Base-by-base conservation (phyloP, 2,113 vertebrate genomes). In the Leptosomus discolor region DNA sequence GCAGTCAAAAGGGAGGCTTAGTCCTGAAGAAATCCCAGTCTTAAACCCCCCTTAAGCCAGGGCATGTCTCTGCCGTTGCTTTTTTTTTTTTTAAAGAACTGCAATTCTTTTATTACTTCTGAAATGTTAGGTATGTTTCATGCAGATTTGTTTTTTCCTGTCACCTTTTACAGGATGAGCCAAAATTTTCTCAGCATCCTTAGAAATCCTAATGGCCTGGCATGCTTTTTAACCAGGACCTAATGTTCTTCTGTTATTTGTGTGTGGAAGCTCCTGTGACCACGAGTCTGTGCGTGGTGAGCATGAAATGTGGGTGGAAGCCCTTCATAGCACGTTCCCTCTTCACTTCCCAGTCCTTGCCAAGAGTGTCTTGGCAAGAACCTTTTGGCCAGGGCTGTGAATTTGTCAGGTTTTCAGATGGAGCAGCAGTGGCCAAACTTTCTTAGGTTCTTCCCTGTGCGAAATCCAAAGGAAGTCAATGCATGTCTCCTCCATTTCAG, bases 1-100 rank as follows among this genome's bases (percentile, higher is more conserved):
- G 90, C 61, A 91, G 94, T 94, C 90, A 85, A 97, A 97, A 96
- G 85, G 69, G 85, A 89, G 54, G 79, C 82, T 96, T 94, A 96
- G 90, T 89, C 41, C 69, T 81, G 65, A 85, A 96, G 88, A 94
- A 97, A 97, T 96, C 78, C 91, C 36, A 79, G 65, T 41, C 87
- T 93, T 91, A 97, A 97, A 87, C 68, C 92, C 57, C 11, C 30
- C 34, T 94, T 95, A 97, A 98, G 87, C 84, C 64, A 90, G 37
- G 56, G 57, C 76, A 91, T 96, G 85, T 95, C 92, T 86, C 63
- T 94, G 88, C 92, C 77, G 48, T 36, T 53, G 29, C 6, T 39
- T 54, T 90, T 21, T 61, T 43, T 11, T 22, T 24, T 34, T 34
- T 46, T 67, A 5, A 45, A 36, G 13, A 71, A 81, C 39, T 57